Conservation (phyloP, 2,113 vertebrate genomes). For the Cryptomyrus ogoouensis region DNA sequence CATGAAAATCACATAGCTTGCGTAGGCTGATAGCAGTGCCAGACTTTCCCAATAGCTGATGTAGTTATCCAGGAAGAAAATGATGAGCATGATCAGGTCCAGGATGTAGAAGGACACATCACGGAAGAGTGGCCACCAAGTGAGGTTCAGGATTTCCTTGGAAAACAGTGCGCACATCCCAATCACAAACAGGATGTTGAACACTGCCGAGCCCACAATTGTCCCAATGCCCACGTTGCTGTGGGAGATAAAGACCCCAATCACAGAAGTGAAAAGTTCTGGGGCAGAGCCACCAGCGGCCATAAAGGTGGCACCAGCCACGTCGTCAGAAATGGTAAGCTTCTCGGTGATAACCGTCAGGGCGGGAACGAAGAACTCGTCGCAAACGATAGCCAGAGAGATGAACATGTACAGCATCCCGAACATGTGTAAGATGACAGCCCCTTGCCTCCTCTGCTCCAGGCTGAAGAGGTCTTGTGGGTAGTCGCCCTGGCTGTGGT, state of each 20-base stretch:
- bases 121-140: slow-evolving; percentile 97
- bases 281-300: slow-evolving; percentile 95
- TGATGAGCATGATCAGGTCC: slow-evolving; percentile 90
- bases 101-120: slow-evolving; percentile 96
- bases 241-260: slow-evolving; percentile 94
- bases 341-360: slow-evolving; percentile 96
- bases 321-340: slow-evolving; percentile 87
- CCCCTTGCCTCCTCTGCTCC: slow-evolving; percentile 74
- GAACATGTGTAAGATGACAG: slow-evolving; percentile 81
- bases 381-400: slow-evolving; percentile 93
- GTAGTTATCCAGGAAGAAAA: slow-evolving; percentile 94
- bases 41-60: slow-evolving; percentile 91
- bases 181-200: slow-evolving; percentile 97
- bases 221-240: slow-evolving; percentile 98
- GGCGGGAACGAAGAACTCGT: slow-evolving; percentile 97
- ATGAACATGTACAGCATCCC: slow-evolving; percentile 99
- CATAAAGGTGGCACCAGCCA: slow-evolving; percentile 97
- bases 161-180: slow-evolving; percentile 98
- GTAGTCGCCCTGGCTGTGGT: slow-evolving; percentile 75
- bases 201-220: slow-evolving; percentile 93
- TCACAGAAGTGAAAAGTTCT: slow-evolving; percentile 97
- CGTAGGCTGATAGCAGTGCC: slow-evolving; percentile 72
- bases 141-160: slow-evolving; percentile 89
- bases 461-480: slow-evolving; percentile 80
- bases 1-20: slow-evolving; percentile 91